Evolutionary conservation across 2,888 invertebrate species (phyloP).

Genomic region (Caenorhabditis uteleia): DNA sequence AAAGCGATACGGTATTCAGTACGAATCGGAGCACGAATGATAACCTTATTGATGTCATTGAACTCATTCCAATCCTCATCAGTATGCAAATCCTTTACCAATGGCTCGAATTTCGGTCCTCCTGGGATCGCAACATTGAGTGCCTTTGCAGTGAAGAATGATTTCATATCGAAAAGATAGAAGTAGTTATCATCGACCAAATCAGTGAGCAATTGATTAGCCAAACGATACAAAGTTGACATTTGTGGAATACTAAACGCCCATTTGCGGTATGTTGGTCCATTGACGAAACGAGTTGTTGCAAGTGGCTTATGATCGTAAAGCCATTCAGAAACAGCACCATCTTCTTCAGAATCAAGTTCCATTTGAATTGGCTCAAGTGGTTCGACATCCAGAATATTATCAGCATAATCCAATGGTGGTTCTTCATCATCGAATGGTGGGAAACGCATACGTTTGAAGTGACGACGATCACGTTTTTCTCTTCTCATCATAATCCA

Average conservation of each 20-base stretch:
- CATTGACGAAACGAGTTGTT: constrained; percentile 90
- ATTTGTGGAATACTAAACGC: constrained; percentile 92
- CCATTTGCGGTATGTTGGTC: constrained; percentile 95
- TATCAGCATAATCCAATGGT: constrained; percentile 97
- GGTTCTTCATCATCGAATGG: constrained; percentile 99
- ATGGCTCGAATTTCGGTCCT: constrained; percentile 98
- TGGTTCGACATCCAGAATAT: constrained; percentile 97
- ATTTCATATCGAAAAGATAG: constrained; percentile 97
- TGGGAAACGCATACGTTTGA: constrained; percentile 98
- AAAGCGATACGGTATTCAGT: constrained; percentile 99
- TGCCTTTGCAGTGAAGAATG: constrained; percentile 99
- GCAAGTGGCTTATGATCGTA: constrained; percentile 96
- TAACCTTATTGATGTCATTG: constrained; percentile 99
- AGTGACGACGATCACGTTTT: constrained; percentile 96
- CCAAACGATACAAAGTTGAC: constrained; percentile 94
- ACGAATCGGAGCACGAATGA: constrained; percentile 95
- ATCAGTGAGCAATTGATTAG: constrained; percentile 95
- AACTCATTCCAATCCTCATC: constrained; percentile 99
- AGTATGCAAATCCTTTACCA: constrained; percentile 95
- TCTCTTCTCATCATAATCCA: constrained; percentile 99
- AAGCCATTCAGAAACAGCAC: constrained; percentile 86
- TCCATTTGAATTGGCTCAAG: constrained; percentile 95
- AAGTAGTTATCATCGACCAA: constrained; percentile 94
- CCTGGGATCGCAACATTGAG: constrained; percentile 99
- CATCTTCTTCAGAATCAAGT: constrained; percentile 86